Evolutionary conservation across 1,140 invertebrate genomes (phyloP), one percentile per base, ranked within the genome.

Genomic region (Caenorhabditis briggsae): DNA sequence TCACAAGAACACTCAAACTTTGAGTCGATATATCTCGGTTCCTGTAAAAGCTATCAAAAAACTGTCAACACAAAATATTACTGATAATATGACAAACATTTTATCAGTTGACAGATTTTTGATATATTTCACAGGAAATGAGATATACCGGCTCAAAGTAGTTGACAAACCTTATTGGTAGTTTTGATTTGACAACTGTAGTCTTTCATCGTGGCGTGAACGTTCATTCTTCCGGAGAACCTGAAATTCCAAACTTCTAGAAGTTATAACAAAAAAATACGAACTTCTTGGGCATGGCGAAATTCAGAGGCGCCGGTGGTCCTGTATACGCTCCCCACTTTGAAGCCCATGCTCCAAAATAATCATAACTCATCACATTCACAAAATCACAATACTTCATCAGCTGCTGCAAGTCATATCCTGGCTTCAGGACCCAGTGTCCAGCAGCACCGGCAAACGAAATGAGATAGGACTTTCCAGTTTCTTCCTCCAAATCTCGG

Each of bases 291-390:
- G 92, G 91, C 82, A 82, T 89, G 8, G 90, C 90, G 65, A 90
- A 92, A 43, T 89, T 92, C 0, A 92, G 83, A 18, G 91, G 91
- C 11, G 91, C 91, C 12, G 89, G 88, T 18, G 91, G 91, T 16
- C 90, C 89, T 1, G 91, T 92, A 74, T 87, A 90, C 6, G 88
- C 88, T 18, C 91, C 91, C 90, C 90, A 92, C 50, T 92, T 90
- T 43, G 88, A 88, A 33, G 86, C 82, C 74, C 89, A 90, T 14
- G 89, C 87, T 25, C 88, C 89, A 82, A 90, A 91, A 55, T 91
- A 92, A 55, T 90, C 85, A 83, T 92, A 93, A 20, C 88, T 89
- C 90, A 92, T 92, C 8, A 91, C 86, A 82, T 91, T 92, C 11
- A 90, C 91, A 82, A 88, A 92, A 53, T 92, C 89, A 16, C 70